Evolutionary conservation across 2,888 invertebrate species (phyloP).

Genomic region (Melanostoma mellinum): DNA sequence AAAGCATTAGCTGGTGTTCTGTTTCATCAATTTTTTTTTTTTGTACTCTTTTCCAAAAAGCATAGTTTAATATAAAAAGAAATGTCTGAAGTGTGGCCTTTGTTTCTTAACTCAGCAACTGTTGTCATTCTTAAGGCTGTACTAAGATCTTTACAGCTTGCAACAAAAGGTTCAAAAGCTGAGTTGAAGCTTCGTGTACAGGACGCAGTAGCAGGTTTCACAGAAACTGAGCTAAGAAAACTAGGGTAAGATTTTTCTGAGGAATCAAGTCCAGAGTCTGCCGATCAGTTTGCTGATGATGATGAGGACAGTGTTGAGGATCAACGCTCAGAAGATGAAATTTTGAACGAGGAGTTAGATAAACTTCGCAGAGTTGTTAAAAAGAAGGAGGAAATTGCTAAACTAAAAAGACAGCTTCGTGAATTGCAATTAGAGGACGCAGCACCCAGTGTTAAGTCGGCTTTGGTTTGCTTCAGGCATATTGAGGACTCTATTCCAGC

Average conservation of each 20-base stretch:
- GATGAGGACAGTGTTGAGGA: background rate
- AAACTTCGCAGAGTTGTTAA: conserved; percentile 19
- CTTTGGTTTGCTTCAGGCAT: conserved; percentile 12
- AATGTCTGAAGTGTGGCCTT: conserved; percentile 1
- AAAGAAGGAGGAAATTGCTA: conserved; percentile 19
- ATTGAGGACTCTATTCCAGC: conserved; percentile 16
- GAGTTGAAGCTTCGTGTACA: conserved; percentile 11
- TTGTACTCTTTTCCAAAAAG: background rate
- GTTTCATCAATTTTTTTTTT: background rate
- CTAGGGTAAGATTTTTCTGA: background rate
- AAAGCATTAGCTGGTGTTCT: too few relatives aligned
- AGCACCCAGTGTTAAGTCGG: background rate
- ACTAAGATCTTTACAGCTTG: background rate
- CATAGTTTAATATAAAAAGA: background rate
- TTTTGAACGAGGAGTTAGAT: conserved; percentile 3
- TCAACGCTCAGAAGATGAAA: background rate
- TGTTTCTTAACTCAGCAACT: conserved; percentile 5
- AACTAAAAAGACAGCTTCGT: conserved; percentile 13
- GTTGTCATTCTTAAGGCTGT: conserved; percentile 5
- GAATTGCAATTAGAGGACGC: conserved; percentile 10
- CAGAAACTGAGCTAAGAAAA: conserved; percentile 1
- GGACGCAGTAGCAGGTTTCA: conserved; percentile 1
- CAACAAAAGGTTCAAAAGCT: conserved; percentile 10
- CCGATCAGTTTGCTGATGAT: background rate
- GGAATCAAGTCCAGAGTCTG: background rate